Evolutionary conservation across 2,888 invertebrate genomes (phyloP), one percentile per base, ranked within the genome.

Genomic region (Stramonita haemastoma): DNA sequence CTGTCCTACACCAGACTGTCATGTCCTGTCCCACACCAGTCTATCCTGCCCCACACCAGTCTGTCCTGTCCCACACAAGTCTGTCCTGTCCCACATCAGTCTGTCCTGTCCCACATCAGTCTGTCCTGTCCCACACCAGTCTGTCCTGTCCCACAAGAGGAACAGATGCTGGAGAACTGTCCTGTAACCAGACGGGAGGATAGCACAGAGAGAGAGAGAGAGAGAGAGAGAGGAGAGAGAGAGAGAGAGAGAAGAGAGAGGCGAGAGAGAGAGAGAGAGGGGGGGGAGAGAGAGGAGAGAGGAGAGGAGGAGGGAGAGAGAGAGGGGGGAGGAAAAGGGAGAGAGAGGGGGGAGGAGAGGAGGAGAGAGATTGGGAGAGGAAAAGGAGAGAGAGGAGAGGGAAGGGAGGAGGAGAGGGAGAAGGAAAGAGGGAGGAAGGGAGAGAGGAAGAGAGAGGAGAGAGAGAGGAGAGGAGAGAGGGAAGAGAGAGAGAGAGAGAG

Each of bases 341-440:
- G 73, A n/a, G n/a, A n/a, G 22, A n/a, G 73, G 1, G n/a, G 11
- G 73, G n/a, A 11, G n/a, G 22, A n/a, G 73, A 11, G n/a, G 29
- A 46, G 46, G 8, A 8, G 8, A 8, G 8, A 17, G 66, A 66
- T 13, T 15, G 66, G 17, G 66, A 66, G 66, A 22, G 15, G 5
- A 17, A 66, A 17, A 60, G 19, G 17, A 17, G 5, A 17, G 17
- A 5, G 17, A 17, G 0, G 66, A 66, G 17, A 66, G 66, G 17
- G 66, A 66, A 66, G 66, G 22, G 19, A 17, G 22, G 66, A 66
- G 66, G 73, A 73, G 73, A 73, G 73, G n/a, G 73, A 73, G 73
- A 73, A n/a, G n/a, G 73, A 73, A n/a, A 73, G 73, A 73, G n/a
- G n/a, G 73, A 73, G 73, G n/a, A n/a, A 26, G 73, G n/a, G 73